Evolutionary conservation across 2,113 vertebrate species (phyloP), one percentile per base, ranked within the genome.

Genomic region (Erythrolamprus reginae): DNA sequence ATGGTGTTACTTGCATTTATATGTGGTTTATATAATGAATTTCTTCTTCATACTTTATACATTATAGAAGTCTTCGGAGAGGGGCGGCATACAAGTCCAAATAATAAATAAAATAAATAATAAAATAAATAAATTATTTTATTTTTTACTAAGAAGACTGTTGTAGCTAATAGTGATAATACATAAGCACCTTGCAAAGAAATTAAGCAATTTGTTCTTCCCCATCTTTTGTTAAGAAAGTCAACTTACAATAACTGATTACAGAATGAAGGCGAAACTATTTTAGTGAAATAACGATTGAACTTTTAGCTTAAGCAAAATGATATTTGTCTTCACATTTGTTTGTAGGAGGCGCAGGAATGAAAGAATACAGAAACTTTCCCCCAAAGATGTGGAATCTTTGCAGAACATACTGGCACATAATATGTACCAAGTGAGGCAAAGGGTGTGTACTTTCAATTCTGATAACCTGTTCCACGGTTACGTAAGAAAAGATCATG

Each of bases 381-480:
- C 97, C 90, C 95, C 97, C 0, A 89, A 96, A 38, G 98, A 99
- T 15, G 96, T 99, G 95, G 96, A 92, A 94, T 97, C 97, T 95
- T 98, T 99, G 97, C 96, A 98, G 5, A 94, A 98, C 45, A 97
- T 99, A 90, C 96, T 99, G 94, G 98, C 98, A 24, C 98, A 96
- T 91, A 99, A 98, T 93, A 98, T 99, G 94, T 99, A 99, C 91
- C 98, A 97, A 96, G 99, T 99, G 93, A 97, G 99, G 24, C 97
- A 98, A 56, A 97, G 98, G 98, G 99, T 99, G 93, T 0, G 97
- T 0, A 96, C 96, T 83, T 70, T 6, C 0, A 0, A 1, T 50
- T 53, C n/a, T 47, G 5, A 17, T 65, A 52, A 26, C n/a, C 1
- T 2, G 0, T 0, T 0, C 5, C 0, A 5, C 87, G 1, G 84